Evolutionary conservation across 2,888 invertebrate species (phyloP), one percentile per base, ranked within the genome.

Genomic region (Hirtodrosophila histrioides): DNA sequence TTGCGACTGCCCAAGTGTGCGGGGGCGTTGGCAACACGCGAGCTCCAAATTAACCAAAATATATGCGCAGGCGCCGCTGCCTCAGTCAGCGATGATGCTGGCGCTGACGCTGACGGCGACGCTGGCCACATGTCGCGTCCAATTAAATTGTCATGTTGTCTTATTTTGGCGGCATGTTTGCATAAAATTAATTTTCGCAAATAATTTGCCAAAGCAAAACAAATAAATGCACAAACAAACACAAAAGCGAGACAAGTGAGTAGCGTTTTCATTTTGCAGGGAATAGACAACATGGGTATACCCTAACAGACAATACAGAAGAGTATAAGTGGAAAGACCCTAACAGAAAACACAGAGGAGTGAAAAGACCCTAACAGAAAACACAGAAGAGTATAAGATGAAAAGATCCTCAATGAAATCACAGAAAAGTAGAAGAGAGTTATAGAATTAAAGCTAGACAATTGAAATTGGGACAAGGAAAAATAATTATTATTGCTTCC

Each of bases 101-200:
- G 7, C 57, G 40, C 43, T 23, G 50, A 10, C 37, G 39, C 36
- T 9, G 50, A 7, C 4, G 45, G 53, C 12, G 45, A 46, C 66
- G 66, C 68, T 61, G 67, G 85, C 82, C 82, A 84, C 88, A 86
- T 81, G 86, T 82, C 78, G 83, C 83, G 83, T 79, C 88, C 86
- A 86, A 86, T 86, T 86, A 86, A 88, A 89, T 88, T 89, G 88
- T 86, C 86, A 86, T 86, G 89, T 88, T 81, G 82, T 81, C 77
- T 75, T 85, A 76, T 78, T 79, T 89, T 79, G 86, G 85, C 79
- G 77, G 83, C 86, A 85, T 86, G 70, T 88, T 89, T 87, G 87
- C 89, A 87, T 78, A 88, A 85, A 85, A 85, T 88, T 85, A 87
- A 85, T 87, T 88, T 76, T 70, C 72, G 71, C 88, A 87, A 84